phyloP scores from a whole-genome alignment of 2,797 vertebrate species.

The Eurystomus glaucurus region DNA sequence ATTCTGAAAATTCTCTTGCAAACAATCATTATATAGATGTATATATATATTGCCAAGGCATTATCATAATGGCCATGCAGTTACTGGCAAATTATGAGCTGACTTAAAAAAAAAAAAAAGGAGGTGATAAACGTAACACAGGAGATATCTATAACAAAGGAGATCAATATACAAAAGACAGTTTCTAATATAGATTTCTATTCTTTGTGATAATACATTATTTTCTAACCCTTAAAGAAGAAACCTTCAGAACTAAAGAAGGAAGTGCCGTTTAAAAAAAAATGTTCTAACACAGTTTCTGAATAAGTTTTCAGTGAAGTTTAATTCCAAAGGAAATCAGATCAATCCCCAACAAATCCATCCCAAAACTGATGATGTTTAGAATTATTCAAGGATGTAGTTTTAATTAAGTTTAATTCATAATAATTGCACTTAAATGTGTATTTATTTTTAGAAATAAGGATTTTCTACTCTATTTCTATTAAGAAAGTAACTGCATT shows the following conservation, averaged over 20 bases:
- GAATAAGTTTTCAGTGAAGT: neutral
- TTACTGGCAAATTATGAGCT: neutral
- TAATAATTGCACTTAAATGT: neutral
- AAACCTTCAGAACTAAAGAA: constrained; percentile 11
- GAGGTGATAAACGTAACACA: neutral
- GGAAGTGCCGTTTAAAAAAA: neutral
- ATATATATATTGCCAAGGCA: neutral
- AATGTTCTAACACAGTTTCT: neutral
- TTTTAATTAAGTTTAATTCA: neutral
- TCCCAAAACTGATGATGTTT: neutral
- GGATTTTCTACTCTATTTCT: neutral
- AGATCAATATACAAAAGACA: constrained; percentile 2
- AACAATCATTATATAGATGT: neutral
- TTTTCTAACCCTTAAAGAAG: constrained; percentile 21
- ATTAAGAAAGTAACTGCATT: neutral
- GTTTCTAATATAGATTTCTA: constrained; percentile 45
- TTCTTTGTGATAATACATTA: neutral
- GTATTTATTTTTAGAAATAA: neutral
- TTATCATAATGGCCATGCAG: neutral
- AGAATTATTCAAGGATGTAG: neutral
- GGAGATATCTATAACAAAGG: neutral
- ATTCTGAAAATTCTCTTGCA: neutral
- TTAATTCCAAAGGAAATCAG: neutral
- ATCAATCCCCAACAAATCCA: neutral
- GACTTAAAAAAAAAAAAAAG: neutral